Base-by-base conservation (phyloP, 2,888 invertebrate genomes). In the Gasteruption jaculator region DNA sequence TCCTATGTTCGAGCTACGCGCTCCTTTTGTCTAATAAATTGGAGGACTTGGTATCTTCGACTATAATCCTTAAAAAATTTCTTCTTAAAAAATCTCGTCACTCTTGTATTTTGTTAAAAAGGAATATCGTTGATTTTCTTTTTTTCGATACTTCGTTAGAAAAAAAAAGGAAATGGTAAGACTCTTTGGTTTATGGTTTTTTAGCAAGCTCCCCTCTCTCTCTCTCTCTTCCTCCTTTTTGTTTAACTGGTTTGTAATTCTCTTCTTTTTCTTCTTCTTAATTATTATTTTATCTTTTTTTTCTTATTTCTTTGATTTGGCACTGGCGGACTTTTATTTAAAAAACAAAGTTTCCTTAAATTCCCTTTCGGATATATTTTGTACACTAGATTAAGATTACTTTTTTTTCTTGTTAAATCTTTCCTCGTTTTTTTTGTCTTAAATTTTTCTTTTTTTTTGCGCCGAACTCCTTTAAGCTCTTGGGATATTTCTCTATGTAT, bases 171-270 rank as follows among this genome's bases (percentile, higher is more conserved):
- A 59, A 70, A 70, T 70, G 70, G 70, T 68, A 61, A 34, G 57
- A 65, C 64, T 70, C 69, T 70, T 70, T 70, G 70, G 70, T 69
- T 63, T 70, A 57, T 52, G 67, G 66, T 65, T 55, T 60, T 57
- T n/a, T n/a, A n/a, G n/a, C n/a, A n/a, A n/a, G 47, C 48, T 54
- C 38, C 34, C 47, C 41, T 48, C 27, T 56, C 50, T 40, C 50
- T 43, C 47, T 33, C 35, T 22, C 18, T 48, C 45, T 46, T 32
- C 29, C 45, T 34, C 18, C 30, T 43, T 46, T 30, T 35, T 18
- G 19, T 37, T 45, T 44, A 41, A 43, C 45, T 36, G 42, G 47
- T 45, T 45, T 44, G 48, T 39, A 39, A 52, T 56, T 41, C 38
- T 48, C 37, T 20, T 43, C 43, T 39, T 35, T 20, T 35, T 12